Percentiles rank a stretch among this genome's conserved stretches.
These are phyloP conservation scores for Erebia epiphron DNA, from an alignment of 2,888 invertebrate species.

Conservation along the genomic window DNA sequence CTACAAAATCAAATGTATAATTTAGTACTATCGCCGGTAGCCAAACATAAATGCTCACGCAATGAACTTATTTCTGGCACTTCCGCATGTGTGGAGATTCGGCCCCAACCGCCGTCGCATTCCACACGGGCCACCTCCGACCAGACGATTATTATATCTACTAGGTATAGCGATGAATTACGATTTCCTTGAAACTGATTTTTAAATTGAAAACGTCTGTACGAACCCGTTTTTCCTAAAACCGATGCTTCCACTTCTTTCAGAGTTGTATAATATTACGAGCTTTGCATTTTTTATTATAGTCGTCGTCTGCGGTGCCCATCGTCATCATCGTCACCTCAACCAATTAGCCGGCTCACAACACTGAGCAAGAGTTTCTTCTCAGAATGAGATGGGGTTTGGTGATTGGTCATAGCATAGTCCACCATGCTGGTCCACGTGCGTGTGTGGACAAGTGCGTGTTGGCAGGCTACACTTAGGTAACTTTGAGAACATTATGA, in stretches of 20 bases:
- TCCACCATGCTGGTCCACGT: too few relatives aligned
- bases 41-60: conserved; percentile 51
- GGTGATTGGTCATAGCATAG: too few relatives aligned
- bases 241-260: background rate
- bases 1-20: conserved; percentile 33
- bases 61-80: conserved; percentile 76
- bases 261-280: too few relatives aligned
- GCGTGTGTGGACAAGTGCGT: too few relatives aligned
- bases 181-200: conserved; percentile 12
- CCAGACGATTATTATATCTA: conserved; percentile 31
- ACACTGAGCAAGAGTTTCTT: too few relatives aligned
- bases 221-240: background rate
- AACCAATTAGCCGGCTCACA: too few relatives aligned
- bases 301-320: too few relatives aligned
- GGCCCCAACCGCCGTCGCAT: conserved; percentile 64
- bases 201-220: background rate
- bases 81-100: conserved; percentile 72
- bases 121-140: conserved; percentile 54
- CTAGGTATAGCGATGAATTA: conserved; percentile 26
- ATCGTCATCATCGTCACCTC: too few relatives aligned
- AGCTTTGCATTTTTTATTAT: too few relatives aligned
- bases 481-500: too few relatives aligned
- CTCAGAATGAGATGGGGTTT: too few relatives aligned
- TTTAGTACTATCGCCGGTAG: conserved; percentile 37
- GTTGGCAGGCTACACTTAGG: too few relatives aligned